Base-by-base conservation (phyloP, 2,113 vertebrate species). In the Shinisaurus crocodilurus region DNA sequence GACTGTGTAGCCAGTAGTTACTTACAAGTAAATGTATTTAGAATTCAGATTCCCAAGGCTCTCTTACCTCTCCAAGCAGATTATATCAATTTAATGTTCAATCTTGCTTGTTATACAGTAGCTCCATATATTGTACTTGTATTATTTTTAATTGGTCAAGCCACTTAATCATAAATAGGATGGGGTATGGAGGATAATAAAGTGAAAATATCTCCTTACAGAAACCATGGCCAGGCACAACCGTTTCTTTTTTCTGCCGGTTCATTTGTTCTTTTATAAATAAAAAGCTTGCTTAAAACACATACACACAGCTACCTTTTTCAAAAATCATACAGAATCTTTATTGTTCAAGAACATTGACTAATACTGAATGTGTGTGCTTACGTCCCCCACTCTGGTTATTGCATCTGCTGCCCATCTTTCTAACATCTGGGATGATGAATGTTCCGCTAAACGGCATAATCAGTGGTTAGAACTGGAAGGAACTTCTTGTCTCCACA, bases 391-490 rank as follows among this genome's bases (percentile, higher is more conserved):
- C 4, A 0, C 5, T 88, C 6, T 12, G 45, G 23, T 9, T 92
- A 88, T 63, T 80, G 1, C 74, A 70, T n/a, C 88, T 86, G 25
- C 2, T 43, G 1, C 40, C 70, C 69, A 82, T 86, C 43, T 32
- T 93, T 90, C 63, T 81, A 90, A 85, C 85, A 88, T 90, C 82
- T 93, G 86, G 48, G 57, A 90, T 92, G 72, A 82, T 2, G 40
- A 80, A 92, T 94, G 72, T 90, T 87, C 76, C 87, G 86, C n/a
- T 89, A 90, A 93, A 90, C 82, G 93, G 8, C 0, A 0, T 90
- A 93, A 92, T 92, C 79, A 90, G 74, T 83, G 72, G 6, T 85
- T 88, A 88, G 43, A 93, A 82, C 6, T 67, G 16, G 13, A 93
- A 65, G 20, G 89, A 90, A 29, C 0, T 88, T 77, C 43, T n/a